phyloP scores from a whole-genome alignment of 1,140 invertebrate genomes.

The Micrasema minimum region DNA sequence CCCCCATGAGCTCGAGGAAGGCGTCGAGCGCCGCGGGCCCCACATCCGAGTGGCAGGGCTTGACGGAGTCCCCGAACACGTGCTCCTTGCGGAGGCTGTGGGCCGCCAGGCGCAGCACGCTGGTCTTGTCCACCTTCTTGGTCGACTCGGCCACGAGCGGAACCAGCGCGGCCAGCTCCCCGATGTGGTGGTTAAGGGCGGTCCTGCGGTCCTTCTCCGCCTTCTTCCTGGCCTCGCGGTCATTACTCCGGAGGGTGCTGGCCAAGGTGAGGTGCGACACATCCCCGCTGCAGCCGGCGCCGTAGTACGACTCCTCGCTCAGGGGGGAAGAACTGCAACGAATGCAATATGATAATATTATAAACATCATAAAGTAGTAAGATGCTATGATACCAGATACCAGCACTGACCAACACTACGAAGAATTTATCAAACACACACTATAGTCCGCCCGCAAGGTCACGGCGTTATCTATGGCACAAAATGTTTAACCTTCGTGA shows the following conservation, averaged over 20 bases:
- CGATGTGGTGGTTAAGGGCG: conserved; percentile 88
- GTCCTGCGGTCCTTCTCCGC: conserved; percentile 92
- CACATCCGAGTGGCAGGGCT: conserved; percentile 61
- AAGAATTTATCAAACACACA: too few species aligned
- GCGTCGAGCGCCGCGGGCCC: conserved; percentile 64
- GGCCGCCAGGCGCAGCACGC: conserved; percentile 85
- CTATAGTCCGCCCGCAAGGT: conserved; percentile 19
- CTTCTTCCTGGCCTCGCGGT: conserved; percentile 81
- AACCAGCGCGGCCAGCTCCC: conserved; percentile 82
- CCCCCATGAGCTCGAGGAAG: conserved; percentile 70
- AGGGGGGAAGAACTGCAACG: conserved; percentile 1
- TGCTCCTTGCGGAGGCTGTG: conserved; percentile 75
- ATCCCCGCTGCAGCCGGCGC: conserved; percentile 30
- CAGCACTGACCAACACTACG: too few species aligned
- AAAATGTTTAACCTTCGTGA: conserved; percentile 40
- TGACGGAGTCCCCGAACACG: conserved; percentile 68
- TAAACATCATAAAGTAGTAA: background rate
- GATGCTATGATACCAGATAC: background rate
- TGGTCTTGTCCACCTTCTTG: conserved; percentile 90
- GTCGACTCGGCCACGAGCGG: conserved; percentile 85
- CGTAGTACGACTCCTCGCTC: conserved; percentile 9
- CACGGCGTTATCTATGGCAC: conserved; percentile 43
- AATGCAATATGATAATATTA: background rate
- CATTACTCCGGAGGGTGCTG: conserved; percentile 65
- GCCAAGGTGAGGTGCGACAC: conserved; percentile 5